These are phyloP conservation scores for Ctenoplectra terminalis DNA, from an alignment of 1,140 invertebrate species.

Conservation along the genomic window DNA sequence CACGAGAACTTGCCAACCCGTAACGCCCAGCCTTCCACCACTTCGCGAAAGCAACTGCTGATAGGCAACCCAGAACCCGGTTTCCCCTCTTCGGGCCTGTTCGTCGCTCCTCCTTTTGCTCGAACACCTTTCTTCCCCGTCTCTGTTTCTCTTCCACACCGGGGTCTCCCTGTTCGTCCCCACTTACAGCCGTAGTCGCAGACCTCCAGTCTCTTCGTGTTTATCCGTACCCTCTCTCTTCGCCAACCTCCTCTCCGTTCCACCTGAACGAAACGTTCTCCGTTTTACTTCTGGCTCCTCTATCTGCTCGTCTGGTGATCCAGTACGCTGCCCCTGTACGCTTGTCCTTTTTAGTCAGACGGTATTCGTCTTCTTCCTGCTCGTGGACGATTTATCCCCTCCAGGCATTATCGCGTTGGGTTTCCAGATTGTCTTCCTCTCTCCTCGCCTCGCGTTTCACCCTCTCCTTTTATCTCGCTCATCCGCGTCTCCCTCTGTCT, in stretches of 20 bases:
- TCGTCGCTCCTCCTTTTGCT: constrained; percentile 24
- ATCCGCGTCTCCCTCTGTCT: neutral
- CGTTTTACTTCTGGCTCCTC: constrained; percentile 58
- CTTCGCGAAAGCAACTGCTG: constrained; percentile 6
- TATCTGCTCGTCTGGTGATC: constrained; percentile 58
- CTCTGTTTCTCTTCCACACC: constrained; percentile 4
- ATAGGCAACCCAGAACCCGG: constrained; percentile 29
- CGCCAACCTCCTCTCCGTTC: constrained; percentile 25
- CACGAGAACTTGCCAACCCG: constrained; percentile 31
- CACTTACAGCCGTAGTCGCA: neutral
- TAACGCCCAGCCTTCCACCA: constrained; percentile 48
- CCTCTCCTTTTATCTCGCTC: constrained; percentile 18
- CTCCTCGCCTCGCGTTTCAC: constrained; percentile 2
- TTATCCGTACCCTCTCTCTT: constrained; percentile 42
- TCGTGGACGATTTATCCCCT: constrained; percentile 50
- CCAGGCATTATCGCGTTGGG: constrained; percentile 32
- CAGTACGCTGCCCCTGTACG: constrained; percentile 47
- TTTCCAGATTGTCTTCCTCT: constrained; percentile 39
- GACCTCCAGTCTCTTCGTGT: constrained; percentile 44
- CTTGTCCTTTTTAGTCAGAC: constrained; percentile 40
- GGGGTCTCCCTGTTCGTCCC: constrained; percentile 46
- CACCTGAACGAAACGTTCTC: constrained; percentile 47
- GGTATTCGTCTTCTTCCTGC: constrained; percentile 38
- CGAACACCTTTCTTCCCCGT: constrained; percentile 7
- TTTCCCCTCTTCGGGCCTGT: neutral